Evolutionary conservation across 2,113 vertebrate genomes (phyloP).

Genomic region (Megaleporinus macrocephalus): DNA sequence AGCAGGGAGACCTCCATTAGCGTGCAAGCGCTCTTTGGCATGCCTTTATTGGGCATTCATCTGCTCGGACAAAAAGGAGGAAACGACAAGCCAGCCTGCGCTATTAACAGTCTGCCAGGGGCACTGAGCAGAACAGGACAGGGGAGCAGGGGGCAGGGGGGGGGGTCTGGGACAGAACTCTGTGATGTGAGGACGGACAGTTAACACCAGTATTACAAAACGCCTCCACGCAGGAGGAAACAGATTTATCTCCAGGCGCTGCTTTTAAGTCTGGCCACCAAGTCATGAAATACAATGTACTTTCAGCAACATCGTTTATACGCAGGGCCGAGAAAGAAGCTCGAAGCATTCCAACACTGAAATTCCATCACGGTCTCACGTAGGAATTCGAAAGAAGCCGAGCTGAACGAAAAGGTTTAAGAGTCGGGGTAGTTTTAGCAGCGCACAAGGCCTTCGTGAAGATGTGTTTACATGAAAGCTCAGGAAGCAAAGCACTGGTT

Average conservation of each 20-base stretch:
- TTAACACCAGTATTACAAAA: background rate
- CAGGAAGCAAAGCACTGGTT: no score
- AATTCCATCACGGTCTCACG: background rate
- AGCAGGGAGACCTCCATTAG: constrained; percentile 18
- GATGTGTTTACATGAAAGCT: no score
- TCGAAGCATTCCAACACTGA: background rate
- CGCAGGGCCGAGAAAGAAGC: background rate
- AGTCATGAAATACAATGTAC: background rate
- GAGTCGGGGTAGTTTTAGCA: no score
- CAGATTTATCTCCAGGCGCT: background rate
- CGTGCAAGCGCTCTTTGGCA: constrained; percentile 51
- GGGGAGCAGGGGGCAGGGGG: constrained; percentile 25
- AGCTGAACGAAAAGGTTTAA: background rate
- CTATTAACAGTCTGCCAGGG: constrained; percentile 70
- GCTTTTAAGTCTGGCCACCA: background rate
- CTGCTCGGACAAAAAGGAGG: constrained; percentile 71
- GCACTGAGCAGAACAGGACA: constrained; percentile 49
- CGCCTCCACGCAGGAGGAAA: background rate
- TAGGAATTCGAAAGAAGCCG: background rate
- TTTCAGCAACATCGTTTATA: background rate
- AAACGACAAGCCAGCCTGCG: constrained; percentile 69
- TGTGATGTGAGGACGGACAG: background rate
- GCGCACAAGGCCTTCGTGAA: no score
- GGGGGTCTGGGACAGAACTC: background rate
- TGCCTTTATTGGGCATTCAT: constrained; percentile 70